phyloP scores from a whole-genome alignment of 2,113 vertebrate species.

The Tichodroma muraria region DNA sequence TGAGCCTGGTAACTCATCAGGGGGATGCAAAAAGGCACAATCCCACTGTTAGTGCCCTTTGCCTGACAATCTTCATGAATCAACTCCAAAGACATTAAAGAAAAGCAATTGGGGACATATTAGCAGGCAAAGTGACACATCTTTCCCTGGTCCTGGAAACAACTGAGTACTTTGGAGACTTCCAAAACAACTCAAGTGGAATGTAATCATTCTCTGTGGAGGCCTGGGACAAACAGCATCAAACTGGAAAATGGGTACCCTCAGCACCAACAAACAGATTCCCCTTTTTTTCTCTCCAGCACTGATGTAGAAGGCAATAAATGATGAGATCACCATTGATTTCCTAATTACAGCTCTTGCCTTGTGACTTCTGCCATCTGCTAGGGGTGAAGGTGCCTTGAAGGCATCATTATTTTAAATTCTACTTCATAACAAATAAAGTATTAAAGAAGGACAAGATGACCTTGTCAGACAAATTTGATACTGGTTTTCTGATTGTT shows the following conservation, averaged over 20 bases:
- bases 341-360: not conserved
- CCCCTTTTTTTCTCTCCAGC: not conserved
- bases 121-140: not conserved
- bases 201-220: not conserved
- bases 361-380: not conserved
- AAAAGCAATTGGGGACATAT: not conserved
- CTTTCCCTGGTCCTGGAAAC: not conserved
- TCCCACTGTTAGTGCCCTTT: not conserved
- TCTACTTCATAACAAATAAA: not conserved
- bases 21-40: not conserved
- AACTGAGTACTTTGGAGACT: not conserved
- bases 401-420: not conserved
- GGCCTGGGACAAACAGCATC: not conserved
- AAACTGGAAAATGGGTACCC: not conserved
- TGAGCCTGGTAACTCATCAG: not conserved
- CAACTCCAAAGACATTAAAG: not conserved
- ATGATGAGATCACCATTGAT: not conserved
- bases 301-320: not conserved
- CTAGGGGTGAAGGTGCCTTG: not conserved
- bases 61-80: not conserved
- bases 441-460: not conserved
- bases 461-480: constrained; percentile 2
- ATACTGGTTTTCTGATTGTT: not conserved
- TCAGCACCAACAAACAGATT: not conserved
- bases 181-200: not conserved